Evolutionary conservation across 92 coral and sea anemone species (phyloP).

Genomic region (Meandrina meandrites): DNA sequence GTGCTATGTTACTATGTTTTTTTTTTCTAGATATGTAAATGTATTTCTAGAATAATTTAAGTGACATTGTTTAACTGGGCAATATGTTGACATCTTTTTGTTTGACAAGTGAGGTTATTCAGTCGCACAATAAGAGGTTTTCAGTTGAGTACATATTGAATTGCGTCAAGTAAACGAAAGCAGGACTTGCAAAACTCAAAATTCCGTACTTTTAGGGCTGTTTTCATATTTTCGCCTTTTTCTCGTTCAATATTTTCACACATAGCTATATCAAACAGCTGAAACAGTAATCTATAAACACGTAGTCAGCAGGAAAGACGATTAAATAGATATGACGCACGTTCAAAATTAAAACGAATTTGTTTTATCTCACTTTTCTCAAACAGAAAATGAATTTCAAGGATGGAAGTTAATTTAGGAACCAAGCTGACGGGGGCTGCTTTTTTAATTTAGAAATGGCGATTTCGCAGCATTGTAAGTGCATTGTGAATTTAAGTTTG

Average conservation of each 20-base stretch:
- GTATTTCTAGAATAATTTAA: not conserved
- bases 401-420: not conserved
- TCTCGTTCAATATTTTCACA: not conserved
- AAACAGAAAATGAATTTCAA: not conserved
- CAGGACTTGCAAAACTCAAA: not conserved
- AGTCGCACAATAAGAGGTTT: not conserved
- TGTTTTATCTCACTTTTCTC: not conserved
- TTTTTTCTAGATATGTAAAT: conserved; percentile 13
- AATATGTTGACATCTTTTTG: not conserved
- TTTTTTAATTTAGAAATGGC: not conserved
- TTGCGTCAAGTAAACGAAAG: not conserved
- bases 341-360: not conserved
- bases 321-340: not conserved
- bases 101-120: not conserved
- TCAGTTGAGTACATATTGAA: not conserved
- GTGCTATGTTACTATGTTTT: not conserved
- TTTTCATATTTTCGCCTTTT: not conserved
- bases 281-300: not conserved
- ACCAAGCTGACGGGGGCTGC: not conserved
- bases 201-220: not conserved
- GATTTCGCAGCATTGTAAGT: not conserved
- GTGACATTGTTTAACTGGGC: not conserved
- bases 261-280: not conserved
- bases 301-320: not conserved
- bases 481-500: not conserved